Base-by-base conservation (phyloP, 2,113 vertebrate genomes). In the Istiophorus platypterus region DNA sequence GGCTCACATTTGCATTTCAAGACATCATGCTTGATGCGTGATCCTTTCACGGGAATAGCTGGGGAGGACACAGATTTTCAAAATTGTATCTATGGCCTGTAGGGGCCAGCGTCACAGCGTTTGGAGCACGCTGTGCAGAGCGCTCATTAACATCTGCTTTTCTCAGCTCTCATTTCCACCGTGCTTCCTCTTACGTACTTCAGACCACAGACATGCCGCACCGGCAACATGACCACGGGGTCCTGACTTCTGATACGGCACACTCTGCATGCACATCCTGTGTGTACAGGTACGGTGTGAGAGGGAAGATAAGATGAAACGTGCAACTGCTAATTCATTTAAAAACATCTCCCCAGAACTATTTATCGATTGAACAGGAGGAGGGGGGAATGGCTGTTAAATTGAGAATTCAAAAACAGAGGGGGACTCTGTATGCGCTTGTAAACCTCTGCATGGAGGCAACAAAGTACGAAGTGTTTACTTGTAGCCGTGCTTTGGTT, bases 331-430 rank as follows among this genome's bases (percentile, higher is more conserved):
- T 90, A 90, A 93, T 88, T 86, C 79, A 88, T 90, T 86, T 84
- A 86, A 88, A 92, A 88, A 56, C 78, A 74, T 77, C 86, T 85
- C 76, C 61, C 57, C 84, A 86, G 80, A 90, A 87, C 65, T 79
- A 89, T 92, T 91, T 86, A 93, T 89, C 91, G 90, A 92, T 93
- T 85, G 82, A 81, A 77, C 79, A 26, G 87, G 78, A 85, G 87
- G 76, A 75, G 79, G 72, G n/a, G 64, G 49, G 61, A 71, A 67
- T 64, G 74, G 47, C 58, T 82, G 78, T 66, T 62, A 70, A 88
- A 89, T 4, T 4, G 68, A 82, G 64, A 69, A 62, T 47, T 69
- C 5, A 57, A 70, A n/a, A 78, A 81, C 18, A 54, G 68, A 11
- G 64, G 56, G 77, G 68, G 49, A 70, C 22, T 77, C 17, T 41